These are phyloP conservation scores for Temnothorax longispinosus DNA, from an alignment of 1,140 invertebrate genomes.

Conservation along the genomic window DNA sequence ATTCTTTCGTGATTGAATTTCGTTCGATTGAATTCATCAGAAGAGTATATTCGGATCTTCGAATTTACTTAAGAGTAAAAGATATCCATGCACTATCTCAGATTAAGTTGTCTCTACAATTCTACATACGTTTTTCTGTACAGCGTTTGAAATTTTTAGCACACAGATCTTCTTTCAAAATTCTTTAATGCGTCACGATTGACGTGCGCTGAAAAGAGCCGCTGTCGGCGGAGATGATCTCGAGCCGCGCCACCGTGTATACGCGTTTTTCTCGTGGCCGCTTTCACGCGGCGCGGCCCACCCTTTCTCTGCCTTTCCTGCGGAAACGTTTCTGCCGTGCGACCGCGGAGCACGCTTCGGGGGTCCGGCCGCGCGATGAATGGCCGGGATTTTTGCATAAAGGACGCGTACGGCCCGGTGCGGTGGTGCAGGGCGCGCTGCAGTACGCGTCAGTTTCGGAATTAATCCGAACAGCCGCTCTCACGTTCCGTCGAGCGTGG, in stretches of 20 bases:
- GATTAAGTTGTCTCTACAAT: not conserved
- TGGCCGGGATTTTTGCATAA: conserved; percentile 72
- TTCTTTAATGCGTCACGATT: not conserved
- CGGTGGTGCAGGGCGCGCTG: conserved; percentile 23
- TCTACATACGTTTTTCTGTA: not conserved
- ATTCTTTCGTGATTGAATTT: not conserved
- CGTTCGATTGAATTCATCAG: not conserved
- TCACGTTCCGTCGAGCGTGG: conserved; percentile 55
- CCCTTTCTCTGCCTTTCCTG: conserved; percentile 44
- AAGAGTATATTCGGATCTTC: not conserved
- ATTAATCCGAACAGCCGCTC: conserved; percentile 64
- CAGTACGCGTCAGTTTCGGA: conserved; percentile 39
- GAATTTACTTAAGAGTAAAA: not conserved
- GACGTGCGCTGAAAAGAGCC: not conserved
- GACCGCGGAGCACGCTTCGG: conserved; percentile 15
- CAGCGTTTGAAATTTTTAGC: not conserved
- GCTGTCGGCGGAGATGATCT: not conserved
- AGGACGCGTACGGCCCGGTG: conserved; percentile 46
- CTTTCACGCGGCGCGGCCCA: conserved; percentile 53
- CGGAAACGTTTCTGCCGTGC: conserved; percentile 33
- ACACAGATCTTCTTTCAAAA: not conserved
- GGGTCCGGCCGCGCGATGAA: conserved; percentile 53
- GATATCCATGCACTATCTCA: not conserved
- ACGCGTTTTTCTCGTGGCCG: conserved; percentile 11
- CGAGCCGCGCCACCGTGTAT: conserved; percentile 16